A percentile compares a stretch with the other conserved stretches of the same genome.
phyloP scores from a whole-genome alignment of 2,113 vertebrate species.

The Gadus macrocephalus region DNA sequence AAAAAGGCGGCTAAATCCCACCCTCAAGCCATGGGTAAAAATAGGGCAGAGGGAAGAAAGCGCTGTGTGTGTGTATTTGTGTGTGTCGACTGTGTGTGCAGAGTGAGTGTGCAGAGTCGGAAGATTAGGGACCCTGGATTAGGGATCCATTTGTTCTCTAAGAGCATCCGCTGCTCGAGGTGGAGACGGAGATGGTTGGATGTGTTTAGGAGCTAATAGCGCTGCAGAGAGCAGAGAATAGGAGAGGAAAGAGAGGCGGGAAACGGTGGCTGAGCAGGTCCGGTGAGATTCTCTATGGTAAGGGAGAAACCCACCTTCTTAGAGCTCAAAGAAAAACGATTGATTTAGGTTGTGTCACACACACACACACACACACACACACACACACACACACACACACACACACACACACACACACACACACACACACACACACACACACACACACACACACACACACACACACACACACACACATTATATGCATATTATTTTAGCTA shows the following conservation, averaged over 20 bases:
- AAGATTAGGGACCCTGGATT: conserved; percentile 60
- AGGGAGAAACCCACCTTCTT: not conserved
- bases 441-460: no score
- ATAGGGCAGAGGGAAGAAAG: conserved; percentile 50
- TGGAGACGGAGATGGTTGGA: conserved; percentile 7
- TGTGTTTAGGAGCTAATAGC: not conserved
- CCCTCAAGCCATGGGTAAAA: conserved; percentile 58
- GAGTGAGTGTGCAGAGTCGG: conserved; percentile 8
- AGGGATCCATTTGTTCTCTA: conserved; percentile 47
- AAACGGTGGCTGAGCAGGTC: no score
- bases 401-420: not conserved
- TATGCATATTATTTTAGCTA: no score
- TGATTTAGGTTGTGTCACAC: not conserved
- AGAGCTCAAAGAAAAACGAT: no score
- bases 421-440: no score
- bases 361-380: not conserved
- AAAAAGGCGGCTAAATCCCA: conserved; percentile 51
- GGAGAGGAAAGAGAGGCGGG: not conserved
- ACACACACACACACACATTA: no score
- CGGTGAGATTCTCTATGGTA: no score
- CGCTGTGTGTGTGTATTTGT: not conserved
- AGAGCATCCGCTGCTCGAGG: conserved; percentile 30
- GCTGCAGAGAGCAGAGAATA: conserved; percentile 1
- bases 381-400: not conserved
- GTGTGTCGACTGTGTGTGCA: not conserved